Evolutionary conservation across 1,140 invertebrate species (phyloP).

Genomic region (Diprion similis): DNA sequence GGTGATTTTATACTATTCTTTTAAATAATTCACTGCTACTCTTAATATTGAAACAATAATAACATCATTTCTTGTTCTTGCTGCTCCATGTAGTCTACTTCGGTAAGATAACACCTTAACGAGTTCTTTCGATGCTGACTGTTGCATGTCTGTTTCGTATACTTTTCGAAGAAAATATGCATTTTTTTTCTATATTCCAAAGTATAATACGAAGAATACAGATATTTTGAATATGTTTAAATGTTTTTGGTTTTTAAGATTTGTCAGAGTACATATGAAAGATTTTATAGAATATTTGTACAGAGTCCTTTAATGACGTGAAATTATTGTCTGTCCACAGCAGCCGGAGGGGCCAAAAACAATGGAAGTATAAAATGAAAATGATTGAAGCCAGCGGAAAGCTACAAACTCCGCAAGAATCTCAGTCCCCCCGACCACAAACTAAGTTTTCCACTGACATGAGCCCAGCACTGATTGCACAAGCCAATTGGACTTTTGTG

Average conservation of each 20-base stretch:
- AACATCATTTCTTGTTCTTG: conserved; percentile 35
- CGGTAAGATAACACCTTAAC: conserved; percentile 49
- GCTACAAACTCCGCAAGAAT: conserved; percentile 49
- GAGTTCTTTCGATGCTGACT: neutral
- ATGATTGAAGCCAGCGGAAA: conserved; percentile 55
- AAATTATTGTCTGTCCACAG: conserved; percentile 34
- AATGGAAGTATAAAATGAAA: conserved; percentile 63
- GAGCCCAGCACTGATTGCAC: conserved; percentile 88
- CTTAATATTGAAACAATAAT: conserved; percentile 26
- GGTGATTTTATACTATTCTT: conserved; percentile 52
- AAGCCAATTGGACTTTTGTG: conserved; percentile 98
- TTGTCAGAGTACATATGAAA: no score
- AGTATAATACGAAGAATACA: no score
- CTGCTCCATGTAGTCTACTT: conserved; percentile 45
- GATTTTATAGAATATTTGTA: no score
- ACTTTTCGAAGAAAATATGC: no score
- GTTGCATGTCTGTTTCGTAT: neutral
- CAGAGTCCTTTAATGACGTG: neutral
- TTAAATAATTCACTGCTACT: conserved; percentile 15
- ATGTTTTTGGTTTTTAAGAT: no score
- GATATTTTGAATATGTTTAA: no score
- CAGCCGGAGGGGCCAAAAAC: conserved; percentile 56
- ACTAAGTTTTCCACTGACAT: conserved; percentile 66
- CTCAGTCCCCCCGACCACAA: conserved; percentile 57
- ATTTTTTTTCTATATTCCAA: no score